Conservation (phyloP, 2,888 invertebrate species). For the Euplagia quadripunctaria region DNA sequence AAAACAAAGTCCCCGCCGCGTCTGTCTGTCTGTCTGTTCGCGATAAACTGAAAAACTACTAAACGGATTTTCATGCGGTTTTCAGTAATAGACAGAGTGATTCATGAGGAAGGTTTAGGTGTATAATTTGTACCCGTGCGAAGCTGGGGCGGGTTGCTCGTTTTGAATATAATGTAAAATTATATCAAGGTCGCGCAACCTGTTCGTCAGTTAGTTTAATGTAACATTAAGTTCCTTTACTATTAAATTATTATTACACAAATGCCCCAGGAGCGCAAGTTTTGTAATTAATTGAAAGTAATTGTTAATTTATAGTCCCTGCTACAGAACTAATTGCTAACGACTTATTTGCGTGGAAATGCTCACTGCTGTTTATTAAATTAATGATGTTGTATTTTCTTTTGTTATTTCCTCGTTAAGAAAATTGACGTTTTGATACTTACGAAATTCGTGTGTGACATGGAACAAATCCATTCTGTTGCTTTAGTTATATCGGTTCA, state of each 20-base stretch:
- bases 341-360: constrained; percentile 41
- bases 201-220: background rate
- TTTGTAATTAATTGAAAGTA: constrained; percentile 29
- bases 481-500: background rate
- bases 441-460: too few relatives aligned
- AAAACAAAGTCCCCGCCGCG: too few relatives aligned
- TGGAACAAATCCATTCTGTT: background rate
- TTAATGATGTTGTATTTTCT: constrained; percentile 9
- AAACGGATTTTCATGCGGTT: too few relatives aligned
- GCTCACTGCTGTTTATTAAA: constrained; percentile 9
- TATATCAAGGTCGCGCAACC: background rate
- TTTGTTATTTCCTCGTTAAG: background rate
- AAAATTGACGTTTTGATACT: background rate
- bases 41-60: too few relatives aligned
- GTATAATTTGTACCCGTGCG: too few relatives aligned
- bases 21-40: too few relatives aligned
- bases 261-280: background rate
- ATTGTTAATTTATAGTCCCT: constrained; percentile 26
- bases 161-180: background rate
- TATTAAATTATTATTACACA: background rate
- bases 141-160: too few relatives aligned
- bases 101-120: too few relatives aligned
- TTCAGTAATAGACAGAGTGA: too few relatives aligned
- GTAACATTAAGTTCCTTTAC: background rate
- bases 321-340: constrained; percentile 29